These are phyloP conservation scores for Sciurus niger DNA, from an alignment of 2,113 vertebrate genomes.

Conservation along the genomic window DNA sequence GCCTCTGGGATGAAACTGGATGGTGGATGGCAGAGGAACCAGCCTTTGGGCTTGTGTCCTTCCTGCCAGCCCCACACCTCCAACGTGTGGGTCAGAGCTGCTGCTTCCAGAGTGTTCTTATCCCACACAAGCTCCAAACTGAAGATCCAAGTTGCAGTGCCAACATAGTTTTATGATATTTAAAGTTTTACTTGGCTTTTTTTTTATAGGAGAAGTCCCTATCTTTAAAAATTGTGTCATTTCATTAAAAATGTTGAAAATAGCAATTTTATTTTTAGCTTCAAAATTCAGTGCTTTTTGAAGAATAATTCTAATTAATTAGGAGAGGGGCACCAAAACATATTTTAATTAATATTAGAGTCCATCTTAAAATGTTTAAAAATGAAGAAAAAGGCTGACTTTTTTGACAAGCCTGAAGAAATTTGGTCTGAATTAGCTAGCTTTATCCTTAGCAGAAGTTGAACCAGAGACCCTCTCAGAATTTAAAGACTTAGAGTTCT, in stretches of 20 bases:
- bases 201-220: neutral
- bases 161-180: neutral
- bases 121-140: neutral
- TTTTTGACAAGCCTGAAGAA: constrained; percentile 53
- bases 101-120: neutral
- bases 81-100: too few species aligned
- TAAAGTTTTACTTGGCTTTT: neutral
- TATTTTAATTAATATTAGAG: constrained; percentile 30
- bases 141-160: neutral
- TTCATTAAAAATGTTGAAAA: neutral
- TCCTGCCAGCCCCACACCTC: neutral
- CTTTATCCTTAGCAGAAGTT: constrained; percentile 18
- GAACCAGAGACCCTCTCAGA: neutral
- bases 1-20: neutral
- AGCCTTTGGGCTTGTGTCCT: neutral
- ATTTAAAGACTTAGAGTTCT: neutral
- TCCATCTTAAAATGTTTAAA: constrained; percentile 43
- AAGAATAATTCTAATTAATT: constrained; percentile 52
- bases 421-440: constrained; percentile 17
- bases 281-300: constrained; percentile 47
- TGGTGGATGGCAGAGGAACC: neutral
- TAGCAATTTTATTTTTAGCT: neutral
- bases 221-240: neutral
- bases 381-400: constrained; percentile 13
- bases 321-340: neutral